A percentile compares a stretch with the other conserved stretches of the same genome.
These are phyloP conservation scores for Lycaon pictus DNA, from an alignment of 2,113 vertebrate species.

Conservation along the genomic window DNA sequence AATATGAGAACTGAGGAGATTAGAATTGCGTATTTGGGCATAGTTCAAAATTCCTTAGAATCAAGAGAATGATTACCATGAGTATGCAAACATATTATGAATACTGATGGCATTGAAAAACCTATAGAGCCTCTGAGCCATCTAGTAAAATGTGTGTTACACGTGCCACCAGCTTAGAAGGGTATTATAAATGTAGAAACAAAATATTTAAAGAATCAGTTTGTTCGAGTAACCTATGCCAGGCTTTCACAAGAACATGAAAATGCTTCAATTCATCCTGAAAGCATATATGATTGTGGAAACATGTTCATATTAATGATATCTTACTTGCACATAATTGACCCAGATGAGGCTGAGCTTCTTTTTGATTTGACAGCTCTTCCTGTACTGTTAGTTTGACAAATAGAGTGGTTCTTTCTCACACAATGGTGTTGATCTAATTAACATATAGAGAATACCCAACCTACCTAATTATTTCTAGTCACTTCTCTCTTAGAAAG, in stretches of 20 bases:
- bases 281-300: not conserved
- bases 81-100: not conserved
- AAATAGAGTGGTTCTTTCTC: not conserved
- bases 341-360: not conserved
- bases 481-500: not conserved
- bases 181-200: not conserved
- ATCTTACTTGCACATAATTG: not conserved
- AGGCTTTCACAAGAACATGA: not conserved
- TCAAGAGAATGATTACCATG: not conserved
- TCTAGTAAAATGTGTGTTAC: not conserved
- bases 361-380: conserved; percentile 1
- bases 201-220: conserved; percentile 9
- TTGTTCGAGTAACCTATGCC: not conserved
- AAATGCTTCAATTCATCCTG: not conserved
- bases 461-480: conserved; percentile 39
- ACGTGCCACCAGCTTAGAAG: not conserved
- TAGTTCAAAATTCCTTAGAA: not conserved
- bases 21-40: not conserved
- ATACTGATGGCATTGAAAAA: not conserved
- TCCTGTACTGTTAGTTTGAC: not conserved
- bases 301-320: conserved; percentile 27
- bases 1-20: not conserved
- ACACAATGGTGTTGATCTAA: not conserved
- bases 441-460: conserved; percentile 2
- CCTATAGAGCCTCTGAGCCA: not conserved